Base-by-base conservation (phyloP, 2,888 invertebrate genomes). In the Bunonema sp. region DNA sequence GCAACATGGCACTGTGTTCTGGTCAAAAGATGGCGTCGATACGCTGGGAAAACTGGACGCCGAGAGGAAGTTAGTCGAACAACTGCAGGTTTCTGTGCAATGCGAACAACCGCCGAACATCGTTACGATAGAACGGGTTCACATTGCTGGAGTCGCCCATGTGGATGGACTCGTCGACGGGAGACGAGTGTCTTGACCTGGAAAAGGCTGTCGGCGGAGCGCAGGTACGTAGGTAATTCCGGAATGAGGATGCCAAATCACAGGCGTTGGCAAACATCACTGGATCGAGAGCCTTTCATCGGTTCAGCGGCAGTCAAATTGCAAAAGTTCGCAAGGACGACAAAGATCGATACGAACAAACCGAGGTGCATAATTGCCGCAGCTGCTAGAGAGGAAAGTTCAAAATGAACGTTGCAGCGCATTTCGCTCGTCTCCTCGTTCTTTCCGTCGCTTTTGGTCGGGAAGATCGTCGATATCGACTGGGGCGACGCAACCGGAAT, bases 1-100 rank as follows among this genome's bases (percentile, higher is more conserved):
- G 83, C 91, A 91, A 82, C 91, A 91, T 70, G 89, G 89, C 1
- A 87, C 88, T 34, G 81, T 91, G 0, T 91, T 83, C 74, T 91
- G 91, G 91, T 79, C 80, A 36, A 79, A 77, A 47, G 82, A 82
- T 10, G 79, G 83, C 0, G 76, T 78, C 39, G 60, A 75, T n/a
- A 76, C 75, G 0, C 72, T 91, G n/a, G 68, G 72, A 40, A 77
- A 72, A 35, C 72, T 89, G 16, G 77, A 82, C 40, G 74, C 83
- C 0, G 78, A 78, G 7, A 79, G 80, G 60, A 82, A 83, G 70
- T 71, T 89, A 7, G 82, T 84, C 72, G 79, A 82, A 19, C 86
- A 89, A 72, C 72, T 91, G 29, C 77, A 78, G 37, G 79, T 80
- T 48, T 5, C 28, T 30, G 3, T 19, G 7, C 18, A 4, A 4